These are phyloP conservation scores for Acrocyrtus sp. DNA, from an alignment of 2,888 invertebrate genomes.

Conservation along the genomic window DNA sequence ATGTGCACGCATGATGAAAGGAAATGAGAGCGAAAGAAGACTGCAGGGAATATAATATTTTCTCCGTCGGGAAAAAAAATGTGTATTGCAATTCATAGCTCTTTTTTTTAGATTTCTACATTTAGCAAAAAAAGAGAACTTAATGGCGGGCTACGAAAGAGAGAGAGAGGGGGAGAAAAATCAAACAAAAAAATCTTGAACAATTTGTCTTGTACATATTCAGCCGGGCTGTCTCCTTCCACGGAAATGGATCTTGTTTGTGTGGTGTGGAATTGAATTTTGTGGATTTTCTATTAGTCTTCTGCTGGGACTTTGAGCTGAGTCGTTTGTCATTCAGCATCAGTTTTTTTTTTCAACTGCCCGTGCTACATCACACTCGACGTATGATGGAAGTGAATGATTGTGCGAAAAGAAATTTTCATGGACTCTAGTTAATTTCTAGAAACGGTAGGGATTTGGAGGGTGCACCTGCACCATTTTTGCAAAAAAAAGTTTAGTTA, in stretches of 20 bases:
- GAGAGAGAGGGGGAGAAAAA: conserved; percentile 19
- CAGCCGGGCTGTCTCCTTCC: background rate
- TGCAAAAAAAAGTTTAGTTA: too few relatives aligned
- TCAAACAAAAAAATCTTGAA: conserved; percentile 32
- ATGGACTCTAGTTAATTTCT: too few relatives aligned
- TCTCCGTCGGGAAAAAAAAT: background rate
- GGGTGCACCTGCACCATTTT: too few relatives aligned
- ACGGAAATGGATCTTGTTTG: conserved; percentile 19
- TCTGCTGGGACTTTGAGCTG: conserved; percentile 4
- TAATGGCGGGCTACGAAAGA: background rate
- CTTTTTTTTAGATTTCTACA: background rate
- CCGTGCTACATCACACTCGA: conserved; percentile 29
- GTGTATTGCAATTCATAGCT: background rate
- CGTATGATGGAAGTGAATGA: conserved; percentile 33
- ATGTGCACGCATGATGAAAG: conserved; percentile 32
- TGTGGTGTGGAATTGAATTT: conserved; percentile 23
- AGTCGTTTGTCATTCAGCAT: conserved; percentile 41
- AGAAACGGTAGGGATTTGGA: too few relatives aligned
- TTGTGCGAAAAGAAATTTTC: too few relatives aligned
- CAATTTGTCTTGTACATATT: conserved; percentile 37
- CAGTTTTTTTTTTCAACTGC: conserved; percentile 9
- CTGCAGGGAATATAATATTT: conserved; percentile 33
- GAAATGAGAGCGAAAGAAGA: conserved; percentile 22
- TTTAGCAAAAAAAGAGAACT: too few relatives aligned
- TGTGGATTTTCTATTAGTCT: conserved; percentile 19